phyloP scores from a whole-genome alignment of 1,140 invertebrate genomes.

The Penaeus japonicus region DNA sequence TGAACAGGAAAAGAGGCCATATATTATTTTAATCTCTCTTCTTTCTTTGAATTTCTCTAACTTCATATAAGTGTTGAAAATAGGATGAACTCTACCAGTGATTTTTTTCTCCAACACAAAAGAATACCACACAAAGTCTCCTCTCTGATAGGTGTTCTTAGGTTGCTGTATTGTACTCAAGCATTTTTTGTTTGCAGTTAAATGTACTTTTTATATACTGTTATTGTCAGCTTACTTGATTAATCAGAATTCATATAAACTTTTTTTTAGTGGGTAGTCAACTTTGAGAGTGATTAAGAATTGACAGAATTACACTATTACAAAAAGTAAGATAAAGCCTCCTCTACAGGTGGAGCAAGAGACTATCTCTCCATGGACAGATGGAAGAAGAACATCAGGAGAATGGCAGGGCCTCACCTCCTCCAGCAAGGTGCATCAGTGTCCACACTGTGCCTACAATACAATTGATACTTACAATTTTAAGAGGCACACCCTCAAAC shows the following conservation, averaged over 20 bases:
- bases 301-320: background rate
- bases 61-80: too few relatives aligned
- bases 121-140: too few relatives aligned
- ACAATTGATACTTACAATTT: slow-evolving; percentile 22
- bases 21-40: too few relatives aligned
- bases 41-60: too few relatives aligned
- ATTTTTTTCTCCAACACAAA: too few relatives aligned
- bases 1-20: too few relatives aligned
- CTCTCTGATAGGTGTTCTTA: too few relatives aligned
- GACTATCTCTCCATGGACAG: slow-evolving; percentile 26
- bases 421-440: slow-evolving; percentile 43
- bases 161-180: too few relatives aligned
- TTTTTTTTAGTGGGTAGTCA: background rate
- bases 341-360: slow-evolving; percentile 49
- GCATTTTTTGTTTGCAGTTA: too few relatives aligned
- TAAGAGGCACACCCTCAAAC: slow-evolving; percentile 29
- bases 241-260: background rate
- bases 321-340: slow-evolving; percentile 42
- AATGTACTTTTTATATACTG: too few relatives aligned
- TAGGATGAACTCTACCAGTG: too few relatives aligned
- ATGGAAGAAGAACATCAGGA: slow-evolving; percentile 31
- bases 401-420: slow-evolving; percentile 33
- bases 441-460: slow-evolving; percentile 43
- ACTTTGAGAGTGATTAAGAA: background rate
- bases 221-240: too few relatives aligned